A percentile compares a stretch with the other conserved stretches of the same genome.
phyloP scores from a whole-genome alignment of 2,113 vertebrate species.

The Polypterus bichir region DNA sequence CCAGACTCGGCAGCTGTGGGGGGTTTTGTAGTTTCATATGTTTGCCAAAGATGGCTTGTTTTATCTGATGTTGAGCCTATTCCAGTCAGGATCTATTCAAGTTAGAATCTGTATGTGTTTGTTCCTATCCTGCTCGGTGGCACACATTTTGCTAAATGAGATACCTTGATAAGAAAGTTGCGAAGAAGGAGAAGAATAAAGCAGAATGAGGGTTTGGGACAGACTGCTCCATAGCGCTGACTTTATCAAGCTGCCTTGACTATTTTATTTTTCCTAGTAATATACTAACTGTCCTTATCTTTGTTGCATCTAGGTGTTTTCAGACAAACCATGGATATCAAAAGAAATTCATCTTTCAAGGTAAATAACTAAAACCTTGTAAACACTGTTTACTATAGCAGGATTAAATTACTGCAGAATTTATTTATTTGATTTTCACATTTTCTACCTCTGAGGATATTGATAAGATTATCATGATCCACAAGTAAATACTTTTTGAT shows the following conservation, averaged over 20 bases:
- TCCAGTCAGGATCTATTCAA: conserved; percentile 41
- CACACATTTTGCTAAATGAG: conserved; percentile 45
- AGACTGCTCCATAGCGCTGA: not conserved
- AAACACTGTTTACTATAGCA: too few species aligned
- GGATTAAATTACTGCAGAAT: too few species aligned
- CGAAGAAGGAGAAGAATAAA: not conserved
- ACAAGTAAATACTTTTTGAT: too few species aligned
- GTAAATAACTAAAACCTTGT: not conserved
- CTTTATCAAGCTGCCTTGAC: not conserved
- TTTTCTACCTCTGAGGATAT: too few species aligned
- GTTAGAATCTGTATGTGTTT: conserved; percentile 31
- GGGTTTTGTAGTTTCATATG: conserved; percentile 31
- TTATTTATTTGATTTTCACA: too few species aligned
- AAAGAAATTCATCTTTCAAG: conserved; percentile 5
- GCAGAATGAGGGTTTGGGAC: too few species aligned
- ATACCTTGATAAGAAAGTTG: conserved; percentile 32
- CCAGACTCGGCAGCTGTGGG: conserved; percentile 24
- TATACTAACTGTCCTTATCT: conserved; percentile 36
- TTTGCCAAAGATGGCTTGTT: conserved; percentile 34
- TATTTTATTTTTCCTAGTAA: not conserved
- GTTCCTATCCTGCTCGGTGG: conserved; percentile 35
- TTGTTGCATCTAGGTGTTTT: conserved; percentile 23
- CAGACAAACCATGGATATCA: conserved; percentile 1
- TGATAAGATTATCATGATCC: too few species aligned
- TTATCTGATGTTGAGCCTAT: conserved; percentile 54